Evolutionary conservation across 2,797 vertebrate species (phyloP), one percentile per base, ranked within the genome.

Genomic region (Geotrypetes seraphini): DNA sequence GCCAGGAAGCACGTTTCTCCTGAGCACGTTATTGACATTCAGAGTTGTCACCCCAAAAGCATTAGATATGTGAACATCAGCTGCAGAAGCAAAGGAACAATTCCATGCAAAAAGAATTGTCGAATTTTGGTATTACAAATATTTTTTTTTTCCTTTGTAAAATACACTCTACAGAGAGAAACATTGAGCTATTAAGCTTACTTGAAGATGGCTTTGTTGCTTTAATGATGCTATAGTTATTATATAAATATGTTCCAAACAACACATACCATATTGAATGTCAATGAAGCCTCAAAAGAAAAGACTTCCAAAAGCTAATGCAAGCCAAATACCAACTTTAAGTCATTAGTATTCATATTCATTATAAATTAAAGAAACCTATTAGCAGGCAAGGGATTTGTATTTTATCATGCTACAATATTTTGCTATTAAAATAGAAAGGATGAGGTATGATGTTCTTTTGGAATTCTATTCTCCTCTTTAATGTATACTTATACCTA

Each of bases 211-310:
- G 61, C 72, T 83, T 80, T 83, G 79, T 83, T 79, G 73, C 65
- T 66, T 80, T 83, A 83, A 81, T 83, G 81, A 83, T 71, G 76
- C 69, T 66, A 73, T 66, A 74, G 66, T 79, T 83, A 80, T 81
- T 79, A 81, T 79, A 83, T 81, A 83, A 81, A 83, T 78, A 83
- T 73, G 54, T 78, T 79, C 81, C 78, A 79, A 71, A 75, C 67
- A 66, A 79, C 69, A 69, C 69, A 67, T 76, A 63, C 72, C 63
- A 75, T 75, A 76, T 73, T 81, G 72, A 75, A 82, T 78, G 73
- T 64, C 76, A 80, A 75, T 78, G 75, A 83, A 57, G 63, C 43
- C 53, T 66, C 50, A 68, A 66, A 70, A 79, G 69, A 71, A 69
- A 76, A 62, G 66, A 72, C 39, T 66, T 66, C 70, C 56, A 79